Percentiles rank a stretch among this genome's conserved stretches.
phyloP scores from a whole-genome alignment of 2,888 invertebrate genomes.

The Epistrophe eligans region DNA sequence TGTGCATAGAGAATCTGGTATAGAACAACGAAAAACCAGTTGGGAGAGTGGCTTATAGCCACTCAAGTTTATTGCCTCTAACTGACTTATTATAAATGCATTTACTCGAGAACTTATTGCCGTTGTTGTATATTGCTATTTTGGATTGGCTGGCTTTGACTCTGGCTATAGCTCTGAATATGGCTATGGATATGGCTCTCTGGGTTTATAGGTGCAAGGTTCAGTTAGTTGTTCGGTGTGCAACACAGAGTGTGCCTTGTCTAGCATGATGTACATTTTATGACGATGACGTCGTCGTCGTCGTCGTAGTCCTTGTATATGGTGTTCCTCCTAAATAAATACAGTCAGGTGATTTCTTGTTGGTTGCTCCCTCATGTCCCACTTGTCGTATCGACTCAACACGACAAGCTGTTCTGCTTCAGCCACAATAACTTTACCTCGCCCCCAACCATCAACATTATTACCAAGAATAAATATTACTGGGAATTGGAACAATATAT shows the following conservation, averaged over 20 bases:
- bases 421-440: slow-evolving; percentile 3
- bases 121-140: slow-evolving; percentile 49
- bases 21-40: slow-evolving; percentile 62
- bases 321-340: slow-evolving; percentile 64
- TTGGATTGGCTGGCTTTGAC: slow-evolving; percentile 36
- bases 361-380: slow-evolving; percentile 28
- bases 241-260: slow-evolving; percentile 32
- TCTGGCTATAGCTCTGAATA: neutral
- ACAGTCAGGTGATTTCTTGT: slow-evolving; percentile 61
- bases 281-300: slow-evolving; percentile 40
- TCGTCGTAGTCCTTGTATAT: slow-evolving; percentile 46
- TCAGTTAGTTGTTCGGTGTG: neutral
- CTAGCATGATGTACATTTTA: slow-evolving; percentile 36
- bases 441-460: slow-evolving; percentile 29
- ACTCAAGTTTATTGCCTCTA: slow-evolving; percentile 76
- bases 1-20: too few species aligned
- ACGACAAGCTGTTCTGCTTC: slow-evolving; percentile 44
- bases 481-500: neutral
- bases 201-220: slow-evolving; percentile 5
- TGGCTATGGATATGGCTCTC: neutral
- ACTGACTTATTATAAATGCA: slow-evolving; percentile 76
- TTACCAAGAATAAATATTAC: slow-evolving; percentile 38
- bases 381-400: slow-evolving; percentile 49
- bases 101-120: slow-evolving; percentile 75
- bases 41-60: slow-evolving; percentile 74